These are phyloP conservation scores for Phortica okadai DNA, from an alignment of 2,888 invertebrate species.

Conservation along the genomic window DNA sequence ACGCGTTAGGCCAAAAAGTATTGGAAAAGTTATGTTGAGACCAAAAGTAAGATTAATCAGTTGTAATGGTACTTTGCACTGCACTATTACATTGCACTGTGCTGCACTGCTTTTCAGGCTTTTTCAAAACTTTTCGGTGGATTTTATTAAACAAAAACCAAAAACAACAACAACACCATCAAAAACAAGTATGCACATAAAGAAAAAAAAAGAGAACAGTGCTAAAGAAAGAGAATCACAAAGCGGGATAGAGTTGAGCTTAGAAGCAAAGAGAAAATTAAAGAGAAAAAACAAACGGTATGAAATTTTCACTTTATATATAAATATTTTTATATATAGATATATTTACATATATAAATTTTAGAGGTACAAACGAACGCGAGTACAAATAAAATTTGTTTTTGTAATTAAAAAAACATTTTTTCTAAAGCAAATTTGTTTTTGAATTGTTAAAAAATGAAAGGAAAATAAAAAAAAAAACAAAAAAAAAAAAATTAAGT, in stretches of 20 bases:
- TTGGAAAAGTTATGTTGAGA: too few relatives aligned
- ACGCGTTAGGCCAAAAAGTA: too few relatives aligned
- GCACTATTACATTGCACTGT: too few relatives aligned
- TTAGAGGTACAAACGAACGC: conserved; percentile 64
- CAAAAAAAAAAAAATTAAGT: neutral
- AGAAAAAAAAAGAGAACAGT: neutral
- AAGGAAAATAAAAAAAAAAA: neutral
- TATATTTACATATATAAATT: conserved; percentile 40
- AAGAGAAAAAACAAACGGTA: too few relatives aligned
- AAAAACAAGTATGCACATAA: neutral
- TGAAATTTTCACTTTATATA: conserved; percentile 1
- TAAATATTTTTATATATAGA: conserved; percentile 24
- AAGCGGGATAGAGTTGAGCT: conserved; percentile 6
- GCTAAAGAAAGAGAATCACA: conserved; percentile 23
- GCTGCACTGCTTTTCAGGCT: too few relatives aligned
- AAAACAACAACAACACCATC: neutral
- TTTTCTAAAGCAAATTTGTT: conserved; percentile 9
- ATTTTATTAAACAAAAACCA: neutral
- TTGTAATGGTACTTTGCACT: too few relatives aligned
- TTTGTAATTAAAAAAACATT: conserved; percentile 35
- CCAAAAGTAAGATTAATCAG: too few relatives aligned
- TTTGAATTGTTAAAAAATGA: conserved; percentile 5
- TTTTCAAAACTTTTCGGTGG: too few relatives aligned
- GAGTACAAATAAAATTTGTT: conserved; percentile 60
- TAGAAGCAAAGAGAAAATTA: too few relatives aligned